These are phyloP conservation scores for Pseudobourletiella spinata DNA, from an alignment of 1,140 invertebrate genomes.

Conservation along the genomic window DNA sequence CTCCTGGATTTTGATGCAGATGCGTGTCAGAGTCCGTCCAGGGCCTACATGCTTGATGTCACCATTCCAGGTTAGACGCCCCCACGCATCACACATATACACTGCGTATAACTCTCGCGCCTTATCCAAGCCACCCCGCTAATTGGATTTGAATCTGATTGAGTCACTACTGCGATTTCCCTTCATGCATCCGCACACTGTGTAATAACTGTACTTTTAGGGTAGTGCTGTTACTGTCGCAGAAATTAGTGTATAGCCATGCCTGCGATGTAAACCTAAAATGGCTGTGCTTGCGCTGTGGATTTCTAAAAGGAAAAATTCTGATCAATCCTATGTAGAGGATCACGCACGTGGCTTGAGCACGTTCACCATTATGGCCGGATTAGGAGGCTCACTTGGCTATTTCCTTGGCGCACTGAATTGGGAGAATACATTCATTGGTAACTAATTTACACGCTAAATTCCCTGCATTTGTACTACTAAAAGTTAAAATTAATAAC, in stretches of 20 bases:
- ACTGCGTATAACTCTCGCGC: background rate
- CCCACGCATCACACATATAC: no score
- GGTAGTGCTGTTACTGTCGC: no score
- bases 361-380: constrained; percentile 94
- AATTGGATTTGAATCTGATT: no score
- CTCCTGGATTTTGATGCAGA: constrained; percentile 92
- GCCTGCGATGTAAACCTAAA: no score
- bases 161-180: no score
- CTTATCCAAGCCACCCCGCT: background rate
- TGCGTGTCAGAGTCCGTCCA: constrained; percentile 85
- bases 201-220: no score
- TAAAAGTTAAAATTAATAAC: background rate
- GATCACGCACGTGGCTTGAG: constrained; percentile 86
- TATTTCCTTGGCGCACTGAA: constrained; percentile 87
- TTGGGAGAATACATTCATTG: constrained; percentile 77
- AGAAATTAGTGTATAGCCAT: no score
- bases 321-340: no score
- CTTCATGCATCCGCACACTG: no score
- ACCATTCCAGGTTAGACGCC: constrained; percentile 72
- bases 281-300: no score
- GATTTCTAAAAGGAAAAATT: no score
- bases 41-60: constrained; percentile 87
- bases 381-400: constrained; percentile 84
- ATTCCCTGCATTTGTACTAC: background rate
- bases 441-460: constrained; percentile 42